phyloP scores from a whole-genome alignment of 1,140 invertebrate genomes.

The Halyomorpha halys region DNA sequence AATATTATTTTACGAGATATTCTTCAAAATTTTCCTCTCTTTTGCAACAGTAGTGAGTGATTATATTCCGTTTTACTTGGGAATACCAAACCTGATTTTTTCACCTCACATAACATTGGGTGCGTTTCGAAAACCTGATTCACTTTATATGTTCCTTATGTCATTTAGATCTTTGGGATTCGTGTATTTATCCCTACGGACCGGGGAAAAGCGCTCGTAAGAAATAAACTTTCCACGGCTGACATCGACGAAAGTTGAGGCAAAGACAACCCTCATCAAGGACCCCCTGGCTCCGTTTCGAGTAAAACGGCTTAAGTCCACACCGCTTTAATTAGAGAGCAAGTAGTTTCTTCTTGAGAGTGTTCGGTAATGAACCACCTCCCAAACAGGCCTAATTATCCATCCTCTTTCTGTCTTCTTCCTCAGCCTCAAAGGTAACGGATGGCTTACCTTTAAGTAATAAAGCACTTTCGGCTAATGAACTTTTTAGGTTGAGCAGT shows the following conservation, averaged over 20 bases:
- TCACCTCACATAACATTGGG: no score
- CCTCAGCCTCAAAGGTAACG: neutral
- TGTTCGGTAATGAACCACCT: neutral
- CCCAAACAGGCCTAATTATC: neutral
- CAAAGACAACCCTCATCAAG: neutral
- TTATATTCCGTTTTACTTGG: no score
- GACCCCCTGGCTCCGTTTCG: neutral
- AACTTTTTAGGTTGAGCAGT: slow-evolving; percentile 13
- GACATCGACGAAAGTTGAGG: neutral
- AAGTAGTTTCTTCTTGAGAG: neutral
- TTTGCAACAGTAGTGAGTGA: no score
- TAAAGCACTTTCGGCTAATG: slow-evolving; percentile 14
- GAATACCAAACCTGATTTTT: no score
- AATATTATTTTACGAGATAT: no score
- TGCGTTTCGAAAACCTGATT: no score
- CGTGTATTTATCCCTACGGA: no score
- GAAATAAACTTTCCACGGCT: neutral
- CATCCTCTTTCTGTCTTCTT: neutral
- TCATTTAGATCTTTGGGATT: no score
- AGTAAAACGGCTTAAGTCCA: slow-evolving; percentile 6
- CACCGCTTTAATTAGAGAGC: slow-evolving; percentile 11
- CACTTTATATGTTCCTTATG: neutral
- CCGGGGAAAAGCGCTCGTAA: no score
- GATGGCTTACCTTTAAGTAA: slow-evolving; percentile 10
- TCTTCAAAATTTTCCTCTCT: no score